Conservation (phyloP, 2,888 invertebrate genomes). For the Lysandra bellargus region DNA sequence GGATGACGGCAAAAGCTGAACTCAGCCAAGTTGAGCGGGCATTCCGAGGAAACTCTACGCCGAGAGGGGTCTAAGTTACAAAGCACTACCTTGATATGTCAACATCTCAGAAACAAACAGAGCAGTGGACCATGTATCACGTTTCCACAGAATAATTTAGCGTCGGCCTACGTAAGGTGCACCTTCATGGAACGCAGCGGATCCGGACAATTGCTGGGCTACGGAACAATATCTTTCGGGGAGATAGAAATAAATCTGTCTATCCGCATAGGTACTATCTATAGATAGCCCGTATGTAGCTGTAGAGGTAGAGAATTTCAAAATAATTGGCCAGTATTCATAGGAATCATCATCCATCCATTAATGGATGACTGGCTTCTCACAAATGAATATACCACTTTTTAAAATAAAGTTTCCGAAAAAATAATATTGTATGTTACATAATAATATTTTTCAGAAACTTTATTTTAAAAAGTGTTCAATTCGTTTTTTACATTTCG, state of each 20-base stretch:
- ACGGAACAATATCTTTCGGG: background rate
- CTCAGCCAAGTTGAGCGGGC: background rate
- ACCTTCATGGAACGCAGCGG: background rate
- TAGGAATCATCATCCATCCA: background rate
- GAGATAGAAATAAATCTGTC: too few relatives aligned
- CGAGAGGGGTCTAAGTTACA: background rate
- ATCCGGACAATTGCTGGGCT: background rate
- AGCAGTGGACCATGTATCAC: background rate
- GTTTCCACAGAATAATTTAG: constrained; percentile 7
- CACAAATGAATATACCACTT: too few relatives aligned
- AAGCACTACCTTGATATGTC: background rate
- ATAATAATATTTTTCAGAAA: background rate
- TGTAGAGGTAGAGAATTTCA: too few relatives aligned
- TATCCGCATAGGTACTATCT: too few relatives aligned
- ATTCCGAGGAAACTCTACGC: background rate
- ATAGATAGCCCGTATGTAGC: too few relatives aligned
- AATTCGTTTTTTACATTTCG: too few relatives aligned
- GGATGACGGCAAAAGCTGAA: background rate
- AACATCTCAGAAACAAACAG: constrained; percentile 3
- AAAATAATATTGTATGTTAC: too few relatives aligned
- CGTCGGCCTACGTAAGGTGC: background rate
- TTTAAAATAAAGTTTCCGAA: too few relatives aligned
- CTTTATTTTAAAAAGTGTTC: too few relatives aligned
- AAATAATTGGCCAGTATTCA: background rate
- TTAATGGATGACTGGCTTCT: background rate